Percentiles rank a stretch among this genome's conserved stretches.
Conservation (phyloP, 1,140 invertebrate genomes). For the Asbolus verrucosus region DNA sequence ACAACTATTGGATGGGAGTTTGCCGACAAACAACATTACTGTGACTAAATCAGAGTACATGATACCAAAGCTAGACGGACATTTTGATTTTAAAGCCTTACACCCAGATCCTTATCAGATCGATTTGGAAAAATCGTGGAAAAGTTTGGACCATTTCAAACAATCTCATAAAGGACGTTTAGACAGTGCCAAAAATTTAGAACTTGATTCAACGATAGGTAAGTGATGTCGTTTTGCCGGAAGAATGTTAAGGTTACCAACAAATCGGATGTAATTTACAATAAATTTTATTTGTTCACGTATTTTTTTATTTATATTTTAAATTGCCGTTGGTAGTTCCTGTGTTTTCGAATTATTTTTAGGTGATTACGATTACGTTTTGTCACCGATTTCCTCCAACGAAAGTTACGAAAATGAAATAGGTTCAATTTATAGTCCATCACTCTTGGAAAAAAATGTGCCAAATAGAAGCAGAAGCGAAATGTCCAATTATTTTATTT, state of each 20-base stretch:
- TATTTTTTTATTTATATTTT: no score
- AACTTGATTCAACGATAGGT: conserved; percentile 11
- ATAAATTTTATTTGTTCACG: no score
- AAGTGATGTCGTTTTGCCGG: conserved; percentile 28
- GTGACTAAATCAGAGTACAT: conserved; percentile 51
- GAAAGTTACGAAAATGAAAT: neutral
- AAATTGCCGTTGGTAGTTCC: no score
- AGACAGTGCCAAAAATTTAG: conserved; percentile 54
- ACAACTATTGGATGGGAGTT: conserved; percentile 45
- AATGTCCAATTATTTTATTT: conserved; percentile 54
- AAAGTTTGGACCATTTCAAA: conserved; percentile 57
- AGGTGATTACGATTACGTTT: conserved; percentile 24
- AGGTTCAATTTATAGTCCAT: conserved; percentile 44
- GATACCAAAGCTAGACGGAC: conserved; percentile 50
- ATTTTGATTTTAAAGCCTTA: conserved; percentile 45
- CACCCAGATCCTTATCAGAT: conserved; percentile 44
- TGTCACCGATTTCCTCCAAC: conserved; percentile 40
- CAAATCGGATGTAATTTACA: conserved; percentile 23
- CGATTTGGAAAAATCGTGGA: conserved; percentile 59
- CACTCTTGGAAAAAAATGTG: conserved; percentile 44
- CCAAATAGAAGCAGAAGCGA: conserved; percentile 56
- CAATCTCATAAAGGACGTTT: conserved; percentile 59
- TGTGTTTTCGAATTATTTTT: conserved; percentile 1
- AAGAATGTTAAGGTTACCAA: neutral
- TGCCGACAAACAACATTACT: conserved; percentile 46